phyloP scores from a whole-genome alignment of 2,888 invertebrate genomes.

The Lysandra coridon region DNA sequence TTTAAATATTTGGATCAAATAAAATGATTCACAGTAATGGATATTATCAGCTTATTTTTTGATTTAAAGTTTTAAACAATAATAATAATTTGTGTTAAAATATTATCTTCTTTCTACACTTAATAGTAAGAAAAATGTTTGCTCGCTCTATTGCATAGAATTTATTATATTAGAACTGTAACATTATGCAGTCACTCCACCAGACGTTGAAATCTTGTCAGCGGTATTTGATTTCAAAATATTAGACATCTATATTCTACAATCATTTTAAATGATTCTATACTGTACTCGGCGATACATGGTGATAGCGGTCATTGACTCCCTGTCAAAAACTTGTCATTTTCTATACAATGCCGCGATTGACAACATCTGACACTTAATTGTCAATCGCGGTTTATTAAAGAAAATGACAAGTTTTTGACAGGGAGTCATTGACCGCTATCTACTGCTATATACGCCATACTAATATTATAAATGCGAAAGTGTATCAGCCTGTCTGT shows the following conservation, averaged over 20 bases:
- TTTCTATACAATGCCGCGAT: too few species aligned
- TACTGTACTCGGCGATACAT: too few species aligned
- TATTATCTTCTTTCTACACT: background rate
- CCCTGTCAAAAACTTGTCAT: too few species aligned
- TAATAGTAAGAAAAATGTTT: background rate
- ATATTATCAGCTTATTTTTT: background rate
- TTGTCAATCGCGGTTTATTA: too few species aligned
- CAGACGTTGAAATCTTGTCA: conserved; percentile 27
- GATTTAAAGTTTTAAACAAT: background rate
- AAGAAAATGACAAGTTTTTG: too few species aligned
- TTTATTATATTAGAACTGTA: background rate
- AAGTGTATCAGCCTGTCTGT: too few species aligned
- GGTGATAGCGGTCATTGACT: too few species aligned
- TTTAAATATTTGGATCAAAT: background rate
- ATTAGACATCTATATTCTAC: background rate
- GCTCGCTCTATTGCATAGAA: background rate
- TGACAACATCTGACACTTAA: too few species aligned
- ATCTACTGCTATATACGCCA: too few species aligned
- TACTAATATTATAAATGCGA: too few species aligned
- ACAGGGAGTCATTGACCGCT: too few species aligned
- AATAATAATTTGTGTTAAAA: background rate
- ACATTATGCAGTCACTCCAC: background rate
- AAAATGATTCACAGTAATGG: background rate
- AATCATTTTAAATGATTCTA: too few species aligned
- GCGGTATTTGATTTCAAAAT: background rate